phyloP scores from a whole-genome alignment of 2,888 invertebrate genomes.

The Serripes groenlandicus region DNA sequence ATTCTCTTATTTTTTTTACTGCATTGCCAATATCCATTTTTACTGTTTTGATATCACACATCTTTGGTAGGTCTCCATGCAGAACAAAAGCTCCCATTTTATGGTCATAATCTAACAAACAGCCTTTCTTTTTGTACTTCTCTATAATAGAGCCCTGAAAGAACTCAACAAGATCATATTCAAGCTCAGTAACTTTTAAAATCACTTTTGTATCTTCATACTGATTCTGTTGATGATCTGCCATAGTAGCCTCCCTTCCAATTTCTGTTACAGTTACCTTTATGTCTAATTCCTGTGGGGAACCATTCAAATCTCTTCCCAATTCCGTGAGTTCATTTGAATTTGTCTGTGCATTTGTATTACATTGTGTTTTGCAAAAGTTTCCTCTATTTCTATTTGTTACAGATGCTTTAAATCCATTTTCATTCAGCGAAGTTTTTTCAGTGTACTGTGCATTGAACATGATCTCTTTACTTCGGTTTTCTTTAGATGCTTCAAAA shows the following conservation, averaged over 20 bases:
- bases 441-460: neutral
- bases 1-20: neutral
- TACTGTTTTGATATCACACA: neutral
- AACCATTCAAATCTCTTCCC: too few species aligned
- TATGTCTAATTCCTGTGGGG: too few species aligned
- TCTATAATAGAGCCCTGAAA: neutral
- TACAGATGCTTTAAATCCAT: too few species aligned
- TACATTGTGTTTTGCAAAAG: neutral
- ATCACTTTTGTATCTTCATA: neutral
- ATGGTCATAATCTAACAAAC: neutral
- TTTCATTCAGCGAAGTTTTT: neutral
- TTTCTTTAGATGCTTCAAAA: neutral
- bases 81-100: neutral
- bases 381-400: neutral
- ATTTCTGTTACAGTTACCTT: neutral
- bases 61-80: neutral
- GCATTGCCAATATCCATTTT: neutral
- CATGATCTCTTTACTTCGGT: neutral
- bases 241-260: neutral
- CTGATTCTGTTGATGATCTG: neutral
- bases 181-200: neutral
- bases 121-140: neutral
- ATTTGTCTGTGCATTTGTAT: too few species aligned
- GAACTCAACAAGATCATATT: neutral
- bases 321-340: neutral